Evolutionary conservation across 2,888 invertebrate genomes (phyloP), one percentile per base, ranked within the genome.

Genomic region (Dolichomitus sp.): DNA sequence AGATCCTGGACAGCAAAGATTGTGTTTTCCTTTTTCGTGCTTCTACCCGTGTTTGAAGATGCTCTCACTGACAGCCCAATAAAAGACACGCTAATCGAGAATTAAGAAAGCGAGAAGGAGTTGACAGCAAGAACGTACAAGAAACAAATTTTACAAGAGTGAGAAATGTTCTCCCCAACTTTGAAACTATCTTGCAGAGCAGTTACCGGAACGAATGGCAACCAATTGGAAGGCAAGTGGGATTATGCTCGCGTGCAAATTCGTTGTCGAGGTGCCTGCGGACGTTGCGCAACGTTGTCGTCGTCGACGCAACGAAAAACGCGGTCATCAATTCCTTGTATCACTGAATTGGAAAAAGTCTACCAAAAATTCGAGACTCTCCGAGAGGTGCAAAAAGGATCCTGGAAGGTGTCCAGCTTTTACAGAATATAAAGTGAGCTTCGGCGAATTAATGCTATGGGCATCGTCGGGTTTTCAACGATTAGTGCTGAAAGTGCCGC

Each of bases 221-320:
- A 14, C 14, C 37, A 69, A 54, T 52, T 69, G 69, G 40, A 54
- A 54, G 6, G 19, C n/a, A 11, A 23, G 23, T 33, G 17, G 37
- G 12, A 7, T 70, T 33, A 33, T 17, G 45, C 65, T 83, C 69
- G 79, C 81, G 81, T 78, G 81, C 79, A 73, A 84, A 84, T 79
- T 81, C 63, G 23, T 76, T 59, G 70, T 54, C 70, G 54, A 70
- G 52, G 61, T 33, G 48, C 23, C 68, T 63, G 59, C 61, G 69
- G 66, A 69, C 57, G 50, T 73, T 76, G 76, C 70, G 66, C 72
- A 52, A 76, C 30, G 11, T 23, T 45, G 42, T 37, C 11, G 45
- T 66, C 42, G 65, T 14, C 40, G 33, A 33, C 17, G 57, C 57
- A 33, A 54, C 42, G 27, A 17, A 75, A 48, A 66, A 65, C 11